These are phyloP conservation scores for Clistopyga incitator DNA, from an alignment of 2,888 invertebrate genomes.

Conservation along the genomic window DNA sequence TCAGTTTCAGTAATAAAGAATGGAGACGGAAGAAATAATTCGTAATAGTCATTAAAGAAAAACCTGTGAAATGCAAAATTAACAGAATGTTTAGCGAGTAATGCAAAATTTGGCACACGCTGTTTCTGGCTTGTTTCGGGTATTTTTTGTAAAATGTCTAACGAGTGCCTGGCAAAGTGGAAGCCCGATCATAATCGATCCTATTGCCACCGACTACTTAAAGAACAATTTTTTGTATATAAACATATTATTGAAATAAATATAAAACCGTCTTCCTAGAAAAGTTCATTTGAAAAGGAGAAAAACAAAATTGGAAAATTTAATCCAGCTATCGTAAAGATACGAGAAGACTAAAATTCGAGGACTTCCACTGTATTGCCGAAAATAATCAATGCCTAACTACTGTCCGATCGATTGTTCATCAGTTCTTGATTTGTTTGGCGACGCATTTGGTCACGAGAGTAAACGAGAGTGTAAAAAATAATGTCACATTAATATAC, in stretches of 20 bases:
- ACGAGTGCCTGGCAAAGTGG: constrained; percentile 11
- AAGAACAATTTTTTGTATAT: too few relatives aligned
- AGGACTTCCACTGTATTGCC: constrained; percentile 17
- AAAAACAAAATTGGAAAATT: not conserved
- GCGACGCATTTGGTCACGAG: constrained; percentile 4
- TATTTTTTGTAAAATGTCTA: constrained; percentile 11
- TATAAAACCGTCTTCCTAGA: too few relatives aligned
- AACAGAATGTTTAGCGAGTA: constrained; percentile 59
- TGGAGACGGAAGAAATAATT: constrained; percentile 55
- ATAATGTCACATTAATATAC: constrained; percentile 34
- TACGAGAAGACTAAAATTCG: not conserved
- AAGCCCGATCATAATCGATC: constrained; percentile 37
- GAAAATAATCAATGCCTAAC: constrained; percentile 1
- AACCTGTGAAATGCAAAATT: constrained; percentile 58
- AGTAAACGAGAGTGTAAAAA: constrained; percentile 54
- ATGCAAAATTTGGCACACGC: constrained; percentile 61
- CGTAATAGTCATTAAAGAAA: constrained; percentile 44
- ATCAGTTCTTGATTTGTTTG: constrained; percentile 4
- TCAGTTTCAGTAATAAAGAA: constrained; percentile 20
- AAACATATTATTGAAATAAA: too few relatives aligned
- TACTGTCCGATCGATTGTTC: constrained; percentile 15
- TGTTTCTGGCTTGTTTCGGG: constrained; percentile 31
- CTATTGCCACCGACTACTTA: not conserved
- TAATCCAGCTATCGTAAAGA: not conserved
- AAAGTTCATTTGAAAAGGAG: too few relatives aligned